Base-by-base conservation (phyloP, 2,113 vertebrate genomes). In the Camelus dromedarius region DNA sequence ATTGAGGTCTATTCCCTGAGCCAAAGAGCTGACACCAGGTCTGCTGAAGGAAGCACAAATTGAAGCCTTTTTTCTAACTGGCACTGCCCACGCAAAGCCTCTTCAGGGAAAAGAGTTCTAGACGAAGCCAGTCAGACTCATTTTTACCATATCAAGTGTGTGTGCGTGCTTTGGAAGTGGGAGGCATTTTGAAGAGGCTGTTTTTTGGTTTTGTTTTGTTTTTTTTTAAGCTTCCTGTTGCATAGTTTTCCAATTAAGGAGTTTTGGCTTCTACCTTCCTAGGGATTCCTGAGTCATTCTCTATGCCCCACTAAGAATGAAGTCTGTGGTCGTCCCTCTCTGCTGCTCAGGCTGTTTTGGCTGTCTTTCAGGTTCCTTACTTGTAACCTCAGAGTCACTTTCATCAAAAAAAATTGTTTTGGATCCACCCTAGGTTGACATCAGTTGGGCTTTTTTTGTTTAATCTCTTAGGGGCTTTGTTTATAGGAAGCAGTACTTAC, bases 391-490 rank as follows among this genome's bases (percentile, higher is more conserved):
- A 62, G 11, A 6, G 12, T 92, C 35, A 30, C 28, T 96, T 94
- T 46, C n/a, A 79, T 82, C 30, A 76, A 42, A 81, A 86, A 69
- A 32, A 50, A 56, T 35, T n/a, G 22, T 80, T 91, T 83, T 92
- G 35, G 13, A 50, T 87, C 6, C 24, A 12, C 70, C 48, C 67
- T n/a, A 91, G 32, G 58, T 60, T 96, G 96, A 95, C 42, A 35
- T 90, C 69, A 96, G 8, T 54, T 56, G 86, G 46, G 4, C 5
- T 50, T 46, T 76, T 85, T 79, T 24, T 85, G 90, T 90, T 86
- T 72, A 14, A 26, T 93, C 24, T 85, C 76, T 85, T 52, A 89
- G 93, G 94, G 50, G 60, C 67, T 92, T 93, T 97, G 84, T 97
- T 89, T 67, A 35, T 28, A 56, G 82, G 50, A 91, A 93, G 89